Evolutionary conservation across 2,797 vertebrate genomes (phyloP).

Genomic region (Hydrolagus colliei): DNA sequence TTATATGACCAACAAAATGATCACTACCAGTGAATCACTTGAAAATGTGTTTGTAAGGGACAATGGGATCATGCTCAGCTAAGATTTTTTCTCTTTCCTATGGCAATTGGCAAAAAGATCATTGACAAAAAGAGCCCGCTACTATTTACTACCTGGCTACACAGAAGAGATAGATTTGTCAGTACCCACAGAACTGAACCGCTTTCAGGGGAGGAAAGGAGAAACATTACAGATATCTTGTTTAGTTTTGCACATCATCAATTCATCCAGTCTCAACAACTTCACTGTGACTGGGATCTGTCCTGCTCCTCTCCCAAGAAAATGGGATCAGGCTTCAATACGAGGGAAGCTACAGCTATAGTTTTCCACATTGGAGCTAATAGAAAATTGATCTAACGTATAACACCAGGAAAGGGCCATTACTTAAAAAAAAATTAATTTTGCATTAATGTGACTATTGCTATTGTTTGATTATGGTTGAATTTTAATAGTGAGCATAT

Average conservation of each 20-base stretch:
- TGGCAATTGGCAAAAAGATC: too few species aligned
- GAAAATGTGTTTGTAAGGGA: too few species aligned
- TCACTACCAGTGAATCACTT: too few species aligned
- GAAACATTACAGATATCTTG: not conserved
- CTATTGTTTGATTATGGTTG: not conserved
- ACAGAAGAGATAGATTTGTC: too few species aligned
- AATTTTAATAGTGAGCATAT: not conserved
- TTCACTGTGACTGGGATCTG: not conserved
- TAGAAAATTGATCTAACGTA: not conserved
- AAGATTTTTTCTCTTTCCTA: too few species aligned
- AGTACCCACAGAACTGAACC: too few species aligned
- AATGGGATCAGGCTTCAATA: not conserved
- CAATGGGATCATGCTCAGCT: too few species aligned
- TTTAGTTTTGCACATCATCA: not conserved
- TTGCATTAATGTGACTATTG: not conserved
- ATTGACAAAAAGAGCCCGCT: too few species aligned
- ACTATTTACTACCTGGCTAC: too few species aligned
- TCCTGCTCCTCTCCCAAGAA: not conserved
- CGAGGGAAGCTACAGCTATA: not conserved
- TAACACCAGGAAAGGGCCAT: not conserved
- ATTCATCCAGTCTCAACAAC: not conserved
- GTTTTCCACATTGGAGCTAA: not conserved
- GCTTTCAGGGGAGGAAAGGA: too few species aligned
- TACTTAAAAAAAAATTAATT: not conserved
- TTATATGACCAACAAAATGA: too few species aligned